Conservation (phyloP, 2,113 vertebrate genomes). For the Thunnus maccoyii region DNA sequence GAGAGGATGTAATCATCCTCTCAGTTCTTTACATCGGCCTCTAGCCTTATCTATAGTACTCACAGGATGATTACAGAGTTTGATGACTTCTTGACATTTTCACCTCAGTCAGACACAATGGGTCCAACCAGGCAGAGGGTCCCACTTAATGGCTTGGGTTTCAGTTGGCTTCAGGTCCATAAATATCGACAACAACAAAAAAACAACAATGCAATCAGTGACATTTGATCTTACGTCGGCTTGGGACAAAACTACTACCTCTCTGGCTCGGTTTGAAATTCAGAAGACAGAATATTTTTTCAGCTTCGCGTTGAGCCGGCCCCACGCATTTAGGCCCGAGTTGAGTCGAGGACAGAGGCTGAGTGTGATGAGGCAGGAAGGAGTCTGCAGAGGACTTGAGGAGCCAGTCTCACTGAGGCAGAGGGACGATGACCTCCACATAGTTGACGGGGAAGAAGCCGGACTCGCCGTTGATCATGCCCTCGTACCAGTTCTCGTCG, state of each 20-base stretch:
- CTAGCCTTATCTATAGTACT: neutral
- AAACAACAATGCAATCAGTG: neutral
- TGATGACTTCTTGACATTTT: neutral
- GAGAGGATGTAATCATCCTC: too few relatives aligned
- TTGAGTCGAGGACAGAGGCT: slow-evolving; percentile 9
- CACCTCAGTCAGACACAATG: slow-evolving; percentile 6
- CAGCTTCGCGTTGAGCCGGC: neutral
- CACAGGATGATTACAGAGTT: neutral
- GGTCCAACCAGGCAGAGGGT: neutral
- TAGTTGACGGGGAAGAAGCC: slow-evolving; percentile 98
- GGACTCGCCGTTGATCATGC: slow-evolving; percentile 91
- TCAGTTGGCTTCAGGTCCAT: slow-evolving; percentile 43
- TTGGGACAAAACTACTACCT: slow-evolving; percentile 17
- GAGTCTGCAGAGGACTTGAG: neutral
- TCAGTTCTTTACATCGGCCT: neutral
- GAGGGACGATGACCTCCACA: slow-evolving; percentile 92
- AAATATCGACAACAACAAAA: slow-evolving; percentile 23
- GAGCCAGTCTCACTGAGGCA: slow-evolving; percentile 87
- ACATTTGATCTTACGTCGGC: slow-evolving; percentile 11
- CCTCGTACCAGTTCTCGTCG: slow-evolving; percentile 98
- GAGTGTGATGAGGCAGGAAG: slow-evolving; percentile 8
- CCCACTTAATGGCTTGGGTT: slow-evolving; percentile 49
- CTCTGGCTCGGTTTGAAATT: slow-evolving; percentile 9
- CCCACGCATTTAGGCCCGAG: neutral
- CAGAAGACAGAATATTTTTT: neutral